phyloP scores from a whole-genome alignment of 2,113 vertebrate genomes.

The Hylia prasina region DNA sequence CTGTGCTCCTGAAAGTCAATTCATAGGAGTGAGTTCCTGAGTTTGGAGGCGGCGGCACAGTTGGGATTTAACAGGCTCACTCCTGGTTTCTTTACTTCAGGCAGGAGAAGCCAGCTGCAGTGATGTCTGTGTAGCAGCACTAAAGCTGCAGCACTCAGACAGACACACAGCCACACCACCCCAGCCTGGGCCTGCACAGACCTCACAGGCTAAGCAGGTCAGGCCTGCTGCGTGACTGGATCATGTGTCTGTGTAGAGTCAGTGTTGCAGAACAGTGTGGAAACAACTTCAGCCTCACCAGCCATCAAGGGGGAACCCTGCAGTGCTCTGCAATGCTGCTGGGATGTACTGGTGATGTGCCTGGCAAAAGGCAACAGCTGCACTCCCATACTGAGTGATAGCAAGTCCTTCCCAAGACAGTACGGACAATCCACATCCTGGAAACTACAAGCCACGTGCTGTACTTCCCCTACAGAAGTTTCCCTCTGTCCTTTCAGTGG shows the following conservation, averaged over 20 bases:
- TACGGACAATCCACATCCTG: neutral
- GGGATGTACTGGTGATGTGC: neutral
- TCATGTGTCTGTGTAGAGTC: neutral
- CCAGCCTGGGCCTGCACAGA: neutral
- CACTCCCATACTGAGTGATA: neutral
- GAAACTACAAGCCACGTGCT: neutral
- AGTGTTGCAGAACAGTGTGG: neutral
- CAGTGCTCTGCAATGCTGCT: neutral
- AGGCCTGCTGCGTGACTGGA: neutral
- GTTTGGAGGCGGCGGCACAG: accelerated
- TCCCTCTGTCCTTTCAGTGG: neutral
- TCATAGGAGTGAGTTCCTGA: neutral
- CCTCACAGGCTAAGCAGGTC: conserved; percentile 35
- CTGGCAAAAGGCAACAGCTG: neutral
- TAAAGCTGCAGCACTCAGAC: neutral
- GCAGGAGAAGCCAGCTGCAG: neutral
- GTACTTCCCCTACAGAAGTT: neutral
- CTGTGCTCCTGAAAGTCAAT: neutral
- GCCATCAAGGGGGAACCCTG: neutral
- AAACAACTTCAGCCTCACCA: neutral
- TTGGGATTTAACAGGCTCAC: neutral
- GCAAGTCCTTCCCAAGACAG: neutral
- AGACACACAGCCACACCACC: neutral
- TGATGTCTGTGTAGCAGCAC: neutral
- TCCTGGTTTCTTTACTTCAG: neutral